phyloP scores from a whole-genome alignment of 2,888 invertebrate species.

The Cephus spinipes region DNA sequence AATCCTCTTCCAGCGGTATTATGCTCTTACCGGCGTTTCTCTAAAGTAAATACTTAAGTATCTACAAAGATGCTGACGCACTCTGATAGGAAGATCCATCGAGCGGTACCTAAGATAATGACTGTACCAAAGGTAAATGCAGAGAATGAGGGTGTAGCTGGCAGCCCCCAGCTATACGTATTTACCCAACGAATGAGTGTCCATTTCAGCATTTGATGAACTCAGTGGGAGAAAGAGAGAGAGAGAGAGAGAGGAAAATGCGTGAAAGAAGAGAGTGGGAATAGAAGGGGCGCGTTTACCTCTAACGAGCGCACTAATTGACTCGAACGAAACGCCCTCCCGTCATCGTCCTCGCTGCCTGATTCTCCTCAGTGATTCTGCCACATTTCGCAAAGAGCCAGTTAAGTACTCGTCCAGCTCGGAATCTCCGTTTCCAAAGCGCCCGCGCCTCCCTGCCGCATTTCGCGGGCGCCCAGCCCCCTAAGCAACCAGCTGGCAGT shows the following conservation, averaged over 20 bases:
- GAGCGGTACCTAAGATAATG: too few species aligned
- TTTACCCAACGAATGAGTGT: not conserved
- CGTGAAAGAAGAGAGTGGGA: not conserved
- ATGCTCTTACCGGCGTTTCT: too few species aligned
- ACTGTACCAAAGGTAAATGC: too few species aligned
- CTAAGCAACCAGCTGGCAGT: not conserved
- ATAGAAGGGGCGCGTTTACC: slow-evolving; percentile 35
- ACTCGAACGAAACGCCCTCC: slow-evolving; percentile 44
- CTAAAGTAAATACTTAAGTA: not conserved
- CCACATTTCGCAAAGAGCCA: not conserved
- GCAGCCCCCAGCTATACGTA: not conserved
- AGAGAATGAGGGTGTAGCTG: not conserved
- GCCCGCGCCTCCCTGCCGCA: not conserved
- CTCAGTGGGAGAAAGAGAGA: not conserved
- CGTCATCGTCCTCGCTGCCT: not conserved
- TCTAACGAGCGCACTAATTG: slow-evolving; percentile 53
- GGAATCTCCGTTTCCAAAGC: not conserved
- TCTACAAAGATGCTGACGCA: not conserved
- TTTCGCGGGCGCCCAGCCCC: not conserved
- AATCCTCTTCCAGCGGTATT: not conserved
- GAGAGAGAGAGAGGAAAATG: too few species aligned
- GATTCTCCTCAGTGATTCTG: not conserved
- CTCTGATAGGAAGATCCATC: not conserved
- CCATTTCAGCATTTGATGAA: not conserved
- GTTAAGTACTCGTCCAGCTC: not conserved